Conservation (phyloP, 2,888 invertebrate genomes). For the Agrotis exclamationis region DNA sequence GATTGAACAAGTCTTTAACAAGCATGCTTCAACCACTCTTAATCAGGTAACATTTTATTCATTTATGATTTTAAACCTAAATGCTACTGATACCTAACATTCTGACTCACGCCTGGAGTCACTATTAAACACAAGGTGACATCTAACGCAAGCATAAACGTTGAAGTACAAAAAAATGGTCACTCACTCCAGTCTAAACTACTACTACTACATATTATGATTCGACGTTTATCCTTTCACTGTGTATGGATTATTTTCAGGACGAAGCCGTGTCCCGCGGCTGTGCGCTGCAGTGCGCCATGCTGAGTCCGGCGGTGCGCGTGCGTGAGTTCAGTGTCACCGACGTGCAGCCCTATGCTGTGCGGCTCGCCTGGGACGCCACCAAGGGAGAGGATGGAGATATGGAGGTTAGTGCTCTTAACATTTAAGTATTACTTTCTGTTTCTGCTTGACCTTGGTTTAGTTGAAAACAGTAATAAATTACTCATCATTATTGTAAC, state of each 20-base stretch:
- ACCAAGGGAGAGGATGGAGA: constrained; percentile 93
- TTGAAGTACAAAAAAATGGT: neutral
- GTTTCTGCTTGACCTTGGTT: neutral
- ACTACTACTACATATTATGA: neutral
- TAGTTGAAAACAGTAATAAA: neutral
- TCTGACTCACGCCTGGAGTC: neutral
- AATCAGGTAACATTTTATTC: constrained; percentile 93
- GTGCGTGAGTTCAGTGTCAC: constrained; percentile 98
- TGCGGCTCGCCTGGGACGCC: constrained; percentile 96
- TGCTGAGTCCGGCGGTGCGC: constrained; percentile 98
- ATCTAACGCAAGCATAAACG: neutral
- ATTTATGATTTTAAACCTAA: neutral
- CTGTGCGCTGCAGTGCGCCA: constrained; percentile 99
- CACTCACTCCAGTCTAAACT: neutral
- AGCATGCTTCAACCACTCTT: constrained; percentile 97
- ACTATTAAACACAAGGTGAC: neutral
- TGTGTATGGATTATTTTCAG: constrained; percentile 63
- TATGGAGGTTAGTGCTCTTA: constrained; percentile 93
- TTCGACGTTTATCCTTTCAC: neutral
- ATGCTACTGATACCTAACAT: neutral
- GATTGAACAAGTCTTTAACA: constrained; percentile 96
- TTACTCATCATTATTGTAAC: too few relatives aligned
- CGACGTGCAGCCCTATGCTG: constrained; percentile 97
- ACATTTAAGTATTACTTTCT: neutral
- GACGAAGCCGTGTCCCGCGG: constrained; percentile 99